phyloP scores from a whole-genome alignment of 2,888 invertebrate genomes.

The Cordilura impudica region DNA sequence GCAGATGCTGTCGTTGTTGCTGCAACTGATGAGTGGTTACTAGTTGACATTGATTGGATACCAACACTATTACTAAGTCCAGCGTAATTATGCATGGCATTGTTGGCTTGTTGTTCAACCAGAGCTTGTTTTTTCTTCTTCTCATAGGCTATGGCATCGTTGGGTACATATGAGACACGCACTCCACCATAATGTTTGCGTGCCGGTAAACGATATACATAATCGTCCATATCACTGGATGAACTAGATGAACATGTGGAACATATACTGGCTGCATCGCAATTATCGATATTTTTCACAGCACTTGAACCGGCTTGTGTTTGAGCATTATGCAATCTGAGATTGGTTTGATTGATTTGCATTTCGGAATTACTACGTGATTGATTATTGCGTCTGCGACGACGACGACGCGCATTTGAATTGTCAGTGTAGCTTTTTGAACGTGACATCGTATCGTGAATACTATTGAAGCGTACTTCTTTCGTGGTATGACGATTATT shows the following conservation, averaged over 20 bases:
- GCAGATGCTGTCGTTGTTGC: slow-evolving; percentile 19
- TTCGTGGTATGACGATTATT: slow-evolving; percentile 70
- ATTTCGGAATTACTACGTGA: slow-evolving; percentile 76
- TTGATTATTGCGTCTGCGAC: slow-evolving; percentile 75
- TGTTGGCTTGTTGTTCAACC: slow-evolving; percentile 44
- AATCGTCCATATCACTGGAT: slow-evolving; percentile 90
- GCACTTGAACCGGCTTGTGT: slow-evolving; percentile 68
- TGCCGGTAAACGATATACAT: slow-evolving; percentile 90
- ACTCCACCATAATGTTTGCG: slow-evolving; percentile 92
- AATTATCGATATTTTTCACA: slow-evolving; percentile 72
- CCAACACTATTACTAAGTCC: not conserved
- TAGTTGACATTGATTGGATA: slow-evolving; percentile 29
- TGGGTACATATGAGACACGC: slow-evolving; percentile 93
- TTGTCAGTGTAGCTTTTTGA: slow-evolving; percentile 80
- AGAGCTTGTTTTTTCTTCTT: slow-evolving; percentile 81
- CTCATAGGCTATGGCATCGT: slow-evolving; percentile 91
- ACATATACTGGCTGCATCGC: slow-evolving; percentile 88
- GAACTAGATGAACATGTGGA: slow-evolving; percentile 94
- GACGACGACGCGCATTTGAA: slow-evolving; percentile 74
- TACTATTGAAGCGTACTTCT: slow-evolving; percentile 76
- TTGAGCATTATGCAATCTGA: slow-evolving; percentile 74
- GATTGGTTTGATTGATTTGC: slow-evolving; percentile 76
- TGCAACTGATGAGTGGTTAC: slow-evolving; percentile 22
- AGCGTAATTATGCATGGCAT: slow-evolving; percentile 24
- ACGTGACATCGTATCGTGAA: slow-evolving; percentile 78